Evolutionary conservation across 2,888 invertebrate genomes (phyloP), one percentile per base, ranked within the genome.

Genomic region (Nebria brevicollis): DNA sequence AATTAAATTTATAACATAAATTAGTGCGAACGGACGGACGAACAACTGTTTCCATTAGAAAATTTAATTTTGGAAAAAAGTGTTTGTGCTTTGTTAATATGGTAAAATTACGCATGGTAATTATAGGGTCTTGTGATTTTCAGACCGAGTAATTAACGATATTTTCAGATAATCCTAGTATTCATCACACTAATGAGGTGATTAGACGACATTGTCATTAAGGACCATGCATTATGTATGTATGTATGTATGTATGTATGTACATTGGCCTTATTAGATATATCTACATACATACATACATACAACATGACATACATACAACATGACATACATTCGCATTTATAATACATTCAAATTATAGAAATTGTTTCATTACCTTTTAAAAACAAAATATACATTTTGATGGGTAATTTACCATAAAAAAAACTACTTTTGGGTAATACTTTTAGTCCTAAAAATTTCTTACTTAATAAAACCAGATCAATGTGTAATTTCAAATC

Each of bases 181-280:
- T 73, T 78, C 73, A 78, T 78, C 78, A 78, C 20, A 34, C 74
- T 74, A 78, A 78, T 78, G 73, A 78, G 73, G 78, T 78, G 66
- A 78, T 78, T 78, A 78, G 54, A 72, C 66, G 73, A 73, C 74
- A 78, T 15, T 78, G 78, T 78, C 78, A 74, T 78, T 78, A 78
- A 66, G 13, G 54, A 8, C 54, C 8, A 54, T 54, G 54, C 13
- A 54, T 11, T 54, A 54, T 54, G 7, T 54, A 13, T 20, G 20
- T 20, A 20, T 20, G 7, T 54, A 13, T 20, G 20, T 20, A 20
- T 20, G 20, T 20, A 20, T 20, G 20, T 1, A 20, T 20, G 20
- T 43, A 8, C 43, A 10, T 43, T 6, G 43, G 6, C 43, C 54
- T 54, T 54, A 54, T 5, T 34, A 34, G 34, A 34, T 34, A 34